A percentile compares a stretch with the other conserved stretches of the same genome.
These are phyloP conservation scores for Oryzias celebensis DNA, from an alignment of 2,113 vertebrate species.

Conservation along the genomic window DNA sequence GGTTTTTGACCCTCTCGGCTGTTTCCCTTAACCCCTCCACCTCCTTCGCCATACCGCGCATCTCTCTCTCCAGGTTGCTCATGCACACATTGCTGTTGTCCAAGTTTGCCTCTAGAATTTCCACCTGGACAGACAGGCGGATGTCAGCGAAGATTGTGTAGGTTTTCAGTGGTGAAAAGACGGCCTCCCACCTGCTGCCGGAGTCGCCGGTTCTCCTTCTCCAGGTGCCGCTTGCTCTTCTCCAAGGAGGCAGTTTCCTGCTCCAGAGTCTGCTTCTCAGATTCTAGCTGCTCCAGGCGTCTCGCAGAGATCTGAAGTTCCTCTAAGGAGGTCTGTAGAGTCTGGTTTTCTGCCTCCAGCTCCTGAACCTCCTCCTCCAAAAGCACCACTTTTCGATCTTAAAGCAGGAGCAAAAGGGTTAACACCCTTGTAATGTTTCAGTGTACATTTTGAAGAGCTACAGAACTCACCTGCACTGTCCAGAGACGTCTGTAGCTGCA, in stretches of 20 bases:
- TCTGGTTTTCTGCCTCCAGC: constrained; percentile 70
- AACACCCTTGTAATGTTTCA: background rate
- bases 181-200: constrained; percentile 59
- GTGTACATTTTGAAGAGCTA: background rate
- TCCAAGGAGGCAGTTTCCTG: constrained; percentile 74
- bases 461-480: constrained; percentile 68
- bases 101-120: constrained; percentile 86
- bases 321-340: constrained; percentile 65
- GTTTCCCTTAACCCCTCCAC: constrained; percentile 82
- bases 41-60: constrained; percentile 83
- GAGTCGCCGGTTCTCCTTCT: constrained; percentile 74
- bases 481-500: constrained; percentile 74
- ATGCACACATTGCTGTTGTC: constrained; percentile 82
- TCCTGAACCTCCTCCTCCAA: constrained; percentile 72
- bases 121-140: constrained; percentile 72
- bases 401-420: background rate
- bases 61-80: constrained; percentile 84
- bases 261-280: constrained; percentile 65
- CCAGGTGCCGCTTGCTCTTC: constrained; percentile 84
- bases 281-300: constrained; percentile 67
- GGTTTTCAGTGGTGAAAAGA: background rate
- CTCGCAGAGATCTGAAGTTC: constrained; percentile 59
- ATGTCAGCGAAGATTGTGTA: fast-evolving
- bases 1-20: constrained; percentile 82
- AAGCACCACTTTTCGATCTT: constrained; percentile 76